A percentile compares a stretch with the other conserved stretches of the same genome.
phyloP scores from a whole-genome alignment of 1,140 invertebrate species.

The Papilio helenus region DNA sequence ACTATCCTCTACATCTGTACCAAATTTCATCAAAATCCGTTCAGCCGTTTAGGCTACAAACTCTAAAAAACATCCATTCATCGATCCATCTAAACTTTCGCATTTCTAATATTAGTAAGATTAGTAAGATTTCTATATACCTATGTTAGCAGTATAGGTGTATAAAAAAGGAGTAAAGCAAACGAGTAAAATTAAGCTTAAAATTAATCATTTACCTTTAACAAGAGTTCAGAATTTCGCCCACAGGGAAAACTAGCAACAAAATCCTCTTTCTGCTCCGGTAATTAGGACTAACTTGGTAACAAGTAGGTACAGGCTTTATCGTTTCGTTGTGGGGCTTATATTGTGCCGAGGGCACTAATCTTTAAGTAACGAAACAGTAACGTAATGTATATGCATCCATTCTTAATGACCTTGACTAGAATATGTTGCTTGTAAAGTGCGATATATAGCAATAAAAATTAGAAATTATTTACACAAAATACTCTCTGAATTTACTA shows the following conservation, averaged over 20 bases:
- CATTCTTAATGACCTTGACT: background rate
- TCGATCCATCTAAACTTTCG: too few relatives aligned
- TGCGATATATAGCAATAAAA: background rate
- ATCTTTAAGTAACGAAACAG: conserved; percentile 40
- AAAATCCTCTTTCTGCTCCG: conserved; percentile 54
- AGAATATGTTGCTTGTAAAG: background rate
- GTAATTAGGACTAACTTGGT: conserved; percentile 65
- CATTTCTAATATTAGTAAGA: too few relatives aligned
- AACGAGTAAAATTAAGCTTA: conserved; percentile 13
- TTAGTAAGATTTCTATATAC: too few relatives aligned
- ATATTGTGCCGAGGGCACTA: conserved; percentile 38
- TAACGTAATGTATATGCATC: background rate
- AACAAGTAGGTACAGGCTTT: conserved; percentile 53
- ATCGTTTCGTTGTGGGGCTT: conserved; percentile 9
- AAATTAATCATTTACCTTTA: conserved; percentile 67
- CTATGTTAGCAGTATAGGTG: too few relatives aligned
- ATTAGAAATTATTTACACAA: background rate
- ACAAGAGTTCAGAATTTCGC: conserved; percentile 51
- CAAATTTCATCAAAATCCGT: too few relatives aligned
- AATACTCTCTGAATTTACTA: background rate
- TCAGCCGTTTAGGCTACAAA: too few relatives aligned
- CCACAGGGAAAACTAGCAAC: conserved; percentile 55
- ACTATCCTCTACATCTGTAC: too few relatives aligned
- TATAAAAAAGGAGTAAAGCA: too few relatives aligned
- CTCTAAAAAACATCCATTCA: too few relatives aligned